Evolutionary conservation across 2,888 invertebrate genomes (phyloP), one percentile per base, ranked within the genome.

Genomic region (Carterocephalus palaemon): DNA sequence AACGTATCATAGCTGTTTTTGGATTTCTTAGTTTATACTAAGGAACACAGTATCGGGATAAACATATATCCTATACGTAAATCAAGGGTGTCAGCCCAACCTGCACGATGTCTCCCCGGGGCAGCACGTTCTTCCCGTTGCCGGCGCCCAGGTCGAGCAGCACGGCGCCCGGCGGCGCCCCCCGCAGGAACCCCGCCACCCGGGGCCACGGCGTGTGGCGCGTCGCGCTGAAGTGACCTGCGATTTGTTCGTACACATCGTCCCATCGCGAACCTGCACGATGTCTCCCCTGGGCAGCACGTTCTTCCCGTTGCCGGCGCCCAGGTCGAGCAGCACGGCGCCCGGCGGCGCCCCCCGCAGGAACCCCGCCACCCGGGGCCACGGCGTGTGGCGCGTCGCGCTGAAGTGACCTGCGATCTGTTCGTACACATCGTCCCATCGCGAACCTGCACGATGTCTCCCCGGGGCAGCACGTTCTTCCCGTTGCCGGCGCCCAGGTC

Each of bases 401-500:
- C 96, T 96, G 76, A 99, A 99, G 80, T 99, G 99, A 24, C 87
- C 83, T 0, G 98, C 98, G 60, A 99, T 99, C 61, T 93, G 89
- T 53, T 99, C 95, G 75, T 99, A 99, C 7, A 99, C 94, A 92
- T 93, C 48, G n/a, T n/a, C 6, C 26, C 1, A 29, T 23, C 10
- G 42, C 28, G 70, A 93, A 42, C 93, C 84, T 92, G 90, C 56
- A 89, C 78, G 37, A 92, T 83, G 51, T 88, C 79, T 20, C 70
- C 62, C 52, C 91, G 90, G 1, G 79, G 67, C 38, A 90, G 89
- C 42, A 99, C 89, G 77, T 99, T 99, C 88, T 99, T 99, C 24
- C 99, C 99, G 86, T 99, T 99, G 5, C 99, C 99, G 75, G 98
- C 98, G 3, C 99, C 99, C 22, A 98, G 90, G 78, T 99, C 99